Conservation (phyloP, 2,797 vertebrate genomes). For the Labroides dimidiatus region DNA sequence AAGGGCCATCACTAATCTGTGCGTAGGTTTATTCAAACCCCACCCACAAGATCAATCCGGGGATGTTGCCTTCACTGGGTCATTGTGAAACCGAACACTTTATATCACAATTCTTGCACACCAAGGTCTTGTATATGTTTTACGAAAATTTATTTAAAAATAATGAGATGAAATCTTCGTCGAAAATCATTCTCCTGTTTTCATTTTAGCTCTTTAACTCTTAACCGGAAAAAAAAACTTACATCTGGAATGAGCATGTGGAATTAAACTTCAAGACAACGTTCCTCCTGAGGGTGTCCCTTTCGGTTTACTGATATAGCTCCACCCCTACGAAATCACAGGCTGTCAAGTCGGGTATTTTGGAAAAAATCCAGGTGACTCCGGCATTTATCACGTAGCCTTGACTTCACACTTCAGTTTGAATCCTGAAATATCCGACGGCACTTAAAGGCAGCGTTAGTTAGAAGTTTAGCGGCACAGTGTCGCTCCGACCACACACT, state of each 20-base stretch:
- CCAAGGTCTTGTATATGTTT: no score
- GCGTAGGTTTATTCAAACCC: constrained; percentile 2
- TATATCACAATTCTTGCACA: background rate
- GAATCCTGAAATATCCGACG: constrained; percentile 39
- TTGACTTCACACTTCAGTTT: background rate
- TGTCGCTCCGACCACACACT: constrained; percentile 14
- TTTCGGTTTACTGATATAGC: background rate
- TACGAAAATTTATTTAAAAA: no score
- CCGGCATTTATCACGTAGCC: background rate
- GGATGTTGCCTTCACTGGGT: constrained; percentile 25
- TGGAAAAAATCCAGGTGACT: constrained; percentile 28
- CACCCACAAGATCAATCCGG: background rate
- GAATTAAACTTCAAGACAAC: background rate
- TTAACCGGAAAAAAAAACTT: no score
- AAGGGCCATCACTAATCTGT: background rate
- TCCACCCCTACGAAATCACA: constrained; percentile 59
- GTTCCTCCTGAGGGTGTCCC: background rate
- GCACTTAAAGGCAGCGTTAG: constrained; percentile 52
- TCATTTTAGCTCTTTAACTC: no score
- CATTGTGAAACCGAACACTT: constrained; percentile 2
- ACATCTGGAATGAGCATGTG: no score
- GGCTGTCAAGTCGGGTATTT: constrained; percentile 34
- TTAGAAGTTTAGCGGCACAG: constrained; percentile 7
- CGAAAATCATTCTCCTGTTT: no score
- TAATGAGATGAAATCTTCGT: no score